Evolutionary conservation across 2,797 vertebrate species (phyloP), one percentile per base, ranked within the genome.

Genomic region (Notamacropus eugenii): DNA sequence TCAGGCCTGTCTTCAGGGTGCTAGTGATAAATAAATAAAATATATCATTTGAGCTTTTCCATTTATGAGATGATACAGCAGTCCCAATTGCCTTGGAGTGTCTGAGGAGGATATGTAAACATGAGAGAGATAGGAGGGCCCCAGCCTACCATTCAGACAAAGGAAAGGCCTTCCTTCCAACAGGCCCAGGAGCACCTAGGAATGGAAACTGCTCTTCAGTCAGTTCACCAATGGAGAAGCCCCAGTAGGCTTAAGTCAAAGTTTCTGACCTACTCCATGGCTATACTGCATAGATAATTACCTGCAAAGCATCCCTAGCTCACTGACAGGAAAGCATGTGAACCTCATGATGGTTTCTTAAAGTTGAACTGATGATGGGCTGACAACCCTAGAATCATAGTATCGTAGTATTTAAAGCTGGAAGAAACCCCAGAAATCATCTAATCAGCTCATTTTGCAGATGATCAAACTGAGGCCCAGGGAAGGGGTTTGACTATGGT

Each of bases 21-120:
- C 31, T 24, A 92, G 1, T 92, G 28, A 93, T 67, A 93, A 97
- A 93, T 59, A 93, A 96, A 93, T 93, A 96, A 93, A 90, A 93
- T 90, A 67, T 82, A 92, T 93, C 28, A 92, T n/a, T 40, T 92
- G 24, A 87, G 94, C 24, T 95, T 40, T 40, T 22, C 91, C 5
- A 94, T 95, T 95, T 94, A 96, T 96, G 27, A 93, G 40, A 96
- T 5, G 6, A 95, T 95, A 22, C 4, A 8, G 27, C 54, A 96
- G 91, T 55, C 0, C 1, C 22, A 96, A 50, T 52, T 94, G 29
- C 31, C 56, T 92, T 4, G 6, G 3, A 5, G 24, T 94, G 4
- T 92, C 46, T 95, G 92, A 95, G 24, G 96, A 93, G 0, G 12
- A 93, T 93, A 19, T n/a, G 91, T 94, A 94, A 96, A 91, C 34